Conservation (phyloP, 2,797 vertebrate genomes). For the Pseudochirops cupreus region DNA sequence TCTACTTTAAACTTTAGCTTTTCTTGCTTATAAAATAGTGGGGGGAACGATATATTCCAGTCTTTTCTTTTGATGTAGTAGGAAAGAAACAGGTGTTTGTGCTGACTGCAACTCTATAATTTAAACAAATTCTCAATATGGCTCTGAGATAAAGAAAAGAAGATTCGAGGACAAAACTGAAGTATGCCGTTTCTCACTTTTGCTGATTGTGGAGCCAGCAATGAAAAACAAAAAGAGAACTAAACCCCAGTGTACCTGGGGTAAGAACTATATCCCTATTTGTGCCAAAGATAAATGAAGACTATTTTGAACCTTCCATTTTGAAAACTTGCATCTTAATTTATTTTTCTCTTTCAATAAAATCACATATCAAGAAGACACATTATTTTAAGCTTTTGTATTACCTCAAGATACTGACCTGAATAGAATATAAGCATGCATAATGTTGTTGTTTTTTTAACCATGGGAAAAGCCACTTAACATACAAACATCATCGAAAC, state of each 20-base stretch:
- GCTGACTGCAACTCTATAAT: slow-evolving; percentile 5
- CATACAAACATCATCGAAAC: neutral
- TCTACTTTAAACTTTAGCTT: neutral
- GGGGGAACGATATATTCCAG: neutral
- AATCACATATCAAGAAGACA: neutral
- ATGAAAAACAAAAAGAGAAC: neutral
- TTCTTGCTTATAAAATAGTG: neutral
- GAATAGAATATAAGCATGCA: neutral
- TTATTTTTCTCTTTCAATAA: neutral
- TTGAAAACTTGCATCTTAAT: neutral
- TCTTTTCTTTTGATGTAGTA: neutral
- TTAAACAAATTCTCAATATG: neutral
- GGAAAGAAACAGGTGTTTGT: neutral
- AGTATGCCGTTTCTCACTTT: neutral
- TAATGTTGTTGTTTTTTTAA: neutral
- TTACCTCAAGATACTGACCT: neutral
- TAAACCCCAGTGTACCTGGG: neutral
- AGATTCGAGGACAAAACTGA: neutral
- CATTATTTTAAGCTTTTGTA: neutral
- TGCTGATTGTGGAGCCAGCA: neutral
- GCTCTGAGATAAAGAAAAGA: neutral
- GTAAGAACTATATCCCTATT: neutral
- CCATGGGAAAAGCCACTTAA: neutral
- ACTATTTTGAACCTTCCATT: neutral
- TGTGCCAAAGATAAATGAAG: neutral